These are phyloP conservation scores for Pristionchus arcanus DNA, from an alignment of 2,888 invertebrate genomes.

Conservation along the genomic window DNA sequence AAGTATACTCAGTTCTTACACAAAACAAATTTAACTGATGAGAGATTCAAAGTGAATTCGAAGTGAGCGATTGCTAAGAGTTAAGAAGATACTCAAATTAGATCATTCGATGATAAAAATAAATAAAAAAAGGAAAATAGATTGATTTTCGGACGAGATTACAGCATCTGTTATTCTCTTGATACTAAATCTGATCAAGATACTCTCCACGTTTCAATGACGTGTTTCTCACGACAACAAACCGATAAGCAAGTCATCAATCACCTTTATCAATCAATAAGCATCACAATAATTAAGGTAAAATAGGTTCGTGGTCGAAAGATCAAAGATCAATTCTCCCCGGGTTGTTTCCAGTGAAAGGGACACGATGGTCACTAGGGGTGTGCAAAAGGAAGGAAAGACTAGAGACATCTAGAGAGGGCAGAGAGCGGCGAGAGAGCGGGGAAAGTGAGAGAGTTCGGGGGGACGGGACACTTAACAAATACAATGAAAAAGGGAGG, in stretches of 20 bases:
- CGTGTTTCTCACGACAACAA: not conserved
- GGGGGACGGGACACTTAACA: slow-evolving; percentile 27
- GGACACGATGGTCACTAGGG: slow-evolving; percentile 4
- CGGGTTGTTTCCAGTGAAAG: not conserved
- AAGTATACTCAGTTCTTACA: no score
- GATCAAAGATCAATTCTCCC: not conserved
- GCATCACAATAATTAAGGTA: not conserved
- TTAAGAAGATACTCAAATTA: no score
- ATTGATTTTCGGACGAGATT: no score
- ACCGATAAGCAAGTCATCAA: not conserved
- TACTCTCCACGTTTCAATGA: not conserved
- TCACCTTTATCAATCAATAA: not conserved
- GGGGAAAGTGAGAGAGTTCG: not conserved
- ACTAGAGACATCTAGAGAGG: not conserved
- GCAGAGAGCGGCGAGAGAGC: not conserved
- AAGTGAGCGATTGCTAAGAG: no score
- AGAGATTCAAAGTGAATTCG: no score
- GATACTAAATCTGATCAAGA: not conserved
- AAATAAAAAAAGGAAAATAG: no score
- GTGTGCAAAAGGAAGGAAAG: not conserved
- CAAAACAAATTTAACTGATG: no score
- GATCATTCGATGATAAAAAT: no score
- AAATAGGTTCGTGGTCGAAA: no score
- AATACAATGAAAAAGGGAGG: slow-evolving; percentile 43
- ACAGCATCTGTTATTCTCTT: no score